Evolutionary conservation across 2,797 vertebrate genomes (phyloP).

Genomic region (Sebastes vulpes): DNA sequence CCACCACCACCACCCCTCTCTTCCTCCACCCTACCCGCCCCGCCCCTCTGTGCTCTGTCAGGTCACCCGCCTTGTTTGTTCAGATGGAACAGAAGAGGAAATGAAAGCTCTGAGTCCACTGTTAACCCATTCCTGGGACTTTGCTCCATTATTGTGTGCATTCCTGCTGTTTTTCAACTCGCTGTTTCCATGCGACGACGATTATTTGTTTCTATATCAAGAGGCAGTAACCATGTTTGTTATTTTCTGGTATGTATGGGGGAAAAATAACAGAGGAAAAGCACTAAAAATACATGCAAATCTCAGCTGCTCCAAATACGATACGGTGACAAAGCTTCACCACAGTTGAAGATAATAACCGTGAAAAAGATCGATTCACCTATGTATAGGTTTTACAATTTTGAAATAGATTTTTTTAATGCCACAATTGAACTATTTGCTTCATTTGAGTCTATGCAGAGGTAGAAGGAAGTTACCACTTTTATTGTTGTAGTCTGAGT

Average conservation of each 20-base stretch:
- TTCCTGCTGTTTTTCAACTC: slow-evolving; percentile 41
- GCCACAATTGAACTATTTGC: too few relatives aligned
- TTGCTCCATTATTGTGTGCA: slow-evolving; percentile 40
- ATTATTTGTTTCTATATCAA: slow-evolving; percentile 27
- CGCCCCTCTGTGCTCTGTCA: slow-evolving; percentile 80
- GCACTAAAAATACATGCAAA: slow-evolving; percentile 40
- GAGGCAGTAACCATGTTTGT: slow-evolving; percentile 3
- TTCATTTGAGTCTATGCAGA: too few relatives aligned
- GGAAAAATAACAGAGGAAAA: background rate
- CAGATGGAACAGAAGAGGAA: slow-evolving; percentile 88
- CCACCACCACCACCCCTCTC: background rate
- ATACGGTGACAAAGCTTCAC: slow-evolving; percentile 1
- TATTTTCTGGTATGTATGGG: background rate
- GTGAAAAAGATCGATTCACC: background rate
- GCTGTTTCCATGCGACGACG: slow-evolving; percentile 5
- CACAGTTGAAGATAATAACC: slow-evolving; percentile 38
- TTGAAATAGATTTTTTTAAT: too few relatives aligned
- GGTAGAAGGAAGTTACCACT: too few relatives aligned
- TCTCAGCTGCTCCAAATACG: slow-evolving; percentile 46
- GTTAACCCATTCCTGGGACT: slow-evolving; percentile 83
- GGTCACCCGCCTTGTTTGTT: slow-evolving; percentile 88
- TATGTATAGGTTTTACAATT: too few relatives aligned
- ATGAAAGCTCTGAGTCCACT: slow-evolving; percentile 79
- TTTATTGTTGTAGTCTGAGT: too few relatives aligned
- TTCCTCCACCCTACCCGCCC: slow-evolving; percentile 30